Base-by-base conservation (phyloP, 2,113 vertebrate species). In the Labrus mixtus region DNA sequence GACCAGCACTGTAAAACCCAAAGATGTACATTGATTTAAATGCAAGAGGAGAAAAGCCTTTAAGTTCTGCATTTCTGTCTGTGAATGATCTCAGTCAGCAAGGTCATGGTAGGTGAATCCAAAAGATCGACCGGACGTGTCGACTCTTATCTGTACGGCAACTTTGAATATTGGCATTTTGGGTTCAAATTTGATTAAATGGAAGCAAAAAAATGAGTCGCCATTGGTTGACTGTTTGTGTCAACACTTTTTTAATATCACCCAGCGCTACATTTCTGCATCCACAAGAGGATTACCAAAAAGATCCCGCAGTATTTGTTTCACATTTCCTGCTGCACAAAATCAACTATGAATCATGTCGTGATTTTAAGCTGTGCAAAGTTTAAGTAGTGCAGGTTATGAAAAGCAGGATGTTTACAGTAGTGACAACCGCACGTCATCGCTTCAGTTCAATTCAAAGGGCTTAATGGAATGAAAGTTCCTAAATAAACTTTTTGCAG, bases 321-420 rank as follows among this genome's bases (percentile, higher is more conserved):
- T 45, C 1, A 43, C 62, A n/a, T 29, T 68, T 41, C 48, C 11
- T 68, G 10, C 46, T 3, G 0, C 51, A 59, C 9, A 56, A 71
- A 57, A 74, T 72, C n/a, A 23, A 8, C 17, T 17, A 20, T 25
- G 37, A 57, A 81, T 66, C 10, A 6, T 53, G 53, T 75, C 76
- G 41, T 62, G 39, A 72, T 22, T 12, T 68, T 36, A 58, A 37
- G 53, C 48, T n/a, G 72, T 62, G 76, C 50, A 43, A 5, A 48
- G 76, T 73, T 77, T 46, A 58, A 67, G 66, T 58, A 53, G 22
- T 16, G 57, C 73, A 75, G 48, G 68, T 76, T 66, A 33, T 16
- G 58, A 75, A 81, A 79, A 29, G 84, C 25, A 9, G 54, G 7
- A 23, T 7, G 36, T 73, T 63, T 68, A 87, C 58, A 77, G 6